phyloP scores from a whole-genome alignment of 2,113 vertebrate species.

The Phalacrocorax brasilianus region DNA sequence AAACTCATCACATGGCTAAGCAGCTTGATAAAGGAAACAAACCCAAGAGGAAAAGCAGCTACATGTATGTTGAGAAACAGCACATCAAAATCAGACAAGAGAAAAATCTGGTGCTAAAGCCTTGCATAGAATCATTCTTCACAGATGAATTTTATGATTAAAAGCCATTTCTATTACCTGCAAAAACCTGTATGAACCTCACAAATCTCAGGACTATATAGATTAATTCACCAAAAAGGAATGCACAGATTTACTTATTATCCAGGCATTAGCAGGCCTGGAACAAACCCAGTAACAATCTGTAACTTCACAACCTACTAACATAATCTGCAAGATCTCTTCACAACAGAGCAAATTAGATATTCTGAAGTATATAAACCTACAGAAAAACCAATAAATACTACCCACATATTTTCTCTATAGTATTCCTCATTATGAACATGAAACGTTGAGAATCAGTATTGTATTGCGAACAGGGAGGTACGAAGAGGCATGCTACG shows the following conservation, averaged over 20 bases:
- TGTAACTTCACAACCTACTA: background rate
- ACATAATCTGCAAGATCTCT: background rate
- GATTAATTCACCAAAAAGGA: background rate
- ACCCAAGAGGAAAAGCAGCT: background rate
- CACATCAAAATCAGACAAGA: background rate
- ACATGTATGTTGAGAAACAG: background rate
- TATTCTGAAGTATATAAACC: background rate
- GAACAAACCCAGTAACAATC: background rate
- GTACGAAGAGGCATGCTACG: accelerated
- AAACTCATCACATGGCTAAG: background rate
- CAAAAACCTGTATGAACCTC: background rate
- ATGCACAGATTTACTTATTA: background rate
- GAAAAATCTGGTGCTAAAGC: background rate
- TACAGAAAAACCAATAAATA: background rate
- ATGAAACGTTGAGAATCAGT: accelerated
- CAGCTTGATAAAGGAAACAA: background rate
- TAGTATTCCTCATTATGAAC: background rate
- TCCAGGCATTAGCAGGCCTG: background rate
- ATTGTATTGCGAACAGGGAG: background rate
- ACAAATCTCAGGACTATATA: background rate
- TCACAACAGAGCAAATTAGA: background rate
- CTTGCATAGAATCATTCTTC: background rate
- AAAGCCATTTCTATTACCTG: background rate
- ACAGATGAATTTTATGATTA: background rate
- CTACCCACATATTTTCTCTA: background rate